Conservation (phyloP, 2,113 vertebrate species). For the Blennius ocellaris region DNA sequence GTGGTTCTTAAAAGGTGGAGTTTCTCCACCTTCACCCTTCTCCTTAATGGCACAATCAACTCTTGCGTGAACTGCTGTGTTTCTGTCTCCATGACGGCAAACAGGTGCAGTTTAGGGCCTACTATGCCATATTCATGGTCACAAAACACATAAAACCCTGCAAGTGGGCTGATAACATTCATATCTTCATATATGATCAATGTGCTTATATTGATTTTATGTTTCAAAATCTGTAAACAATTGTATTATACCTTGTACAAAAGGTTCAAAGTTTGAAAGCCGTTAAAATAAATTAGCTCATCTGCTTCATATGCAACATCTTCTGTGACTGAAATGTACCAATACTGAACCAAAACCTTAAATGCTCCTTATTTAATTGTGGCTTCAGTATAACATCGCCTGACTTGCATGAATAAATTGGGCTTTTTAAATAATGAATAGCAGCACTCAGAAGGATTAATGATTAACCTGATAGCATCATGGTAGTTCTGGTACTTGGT, state of each 20-base stretch:
- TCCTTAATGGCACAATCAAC: no score
- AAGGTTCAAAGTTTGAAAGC: neutral
- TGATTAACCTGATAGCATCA: slow-evolving; percentile 22
- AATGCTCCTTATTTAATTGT: slow-evolving; percentile 2
- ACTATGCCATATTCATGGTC: no score
- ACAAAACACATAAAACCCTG: no score
- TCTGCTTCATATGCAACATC: slow-evolving; percentile 4
- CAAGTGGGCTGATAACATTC: no score
- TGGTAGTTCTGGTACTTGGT: slow-evolving; percentile 11
- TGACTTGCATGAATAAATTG: no score
- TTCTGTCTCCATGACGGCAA: no score
- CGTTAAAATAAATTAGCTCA: neutral
- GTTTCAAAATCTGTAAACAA: slow-evolving; percentile 1
- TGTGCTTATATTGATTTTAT: neutral
- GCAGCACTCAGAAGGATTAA: slow-evolving; percentile 36
- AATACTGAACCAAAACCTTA: neutral
- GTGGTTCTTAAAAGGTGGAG: no score
- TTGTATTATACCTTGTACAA: neutral
- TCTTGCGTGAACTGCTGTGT: no score
- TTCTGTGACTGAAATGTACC: neutral
- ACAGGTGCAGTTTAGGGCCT: no score
- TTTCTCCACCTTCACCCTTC: no score
- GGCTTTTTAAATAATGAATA: slow-evolving; percentile 17
- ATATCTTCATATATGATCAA: neutral
- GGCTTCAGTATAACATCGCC: no score